A percentile compares a stretch with the other conserved stretches of the same genome.
Evolutionary conservation across 2,888 invertebrate genomes (phyloP).

Genomic region (Aporophyla nigra): DNA sequence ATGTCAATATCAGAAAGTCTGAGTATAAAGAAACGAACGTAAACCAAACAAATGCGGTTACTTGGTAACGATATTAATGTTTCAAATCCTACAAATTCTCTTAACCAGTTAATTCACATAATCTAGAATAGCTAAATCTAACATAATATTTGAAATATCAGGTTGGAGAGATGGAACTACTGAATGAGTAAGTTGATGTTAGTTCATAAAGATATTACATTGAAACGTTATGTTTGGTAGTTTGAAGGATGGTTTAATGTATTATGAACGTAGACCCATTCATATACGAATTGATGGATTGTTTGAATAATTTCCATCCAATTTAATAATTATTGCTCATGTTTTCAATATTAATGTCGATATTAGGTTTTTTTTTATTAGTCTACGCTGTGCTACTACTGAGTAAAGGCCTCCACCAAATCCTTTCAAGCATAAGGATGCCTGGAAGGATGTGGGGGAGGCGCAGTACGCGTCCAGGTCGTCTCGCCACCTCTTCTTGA

Average conservation of each 20-base stretch:
- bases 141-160: neutral
- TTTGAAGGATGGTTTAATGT: neutral
- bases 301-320: neutral
- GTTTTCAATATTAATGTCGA: neutral
- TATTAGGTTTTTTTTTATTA: neutral
- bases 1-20: neutral
- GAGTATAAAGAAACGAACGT: too few relatives aligned
- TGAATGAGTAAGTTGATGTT: neutral
- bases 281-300: neutral
- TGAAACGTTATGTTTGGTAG: neutral
- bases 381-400: too few relatives aligned
- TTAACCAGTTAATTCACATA: neutral
- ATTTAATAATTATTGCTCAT: neutral
- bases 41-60: neutral
- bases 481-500: too few relatives aligned
- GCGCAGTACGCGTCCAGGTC: too few relatives aligned
- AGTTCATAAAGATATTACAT: slow-evolving; percentile 4
- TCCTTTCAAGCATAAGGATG: too few relatives aligned
- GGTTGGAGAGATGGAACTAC: neutral
- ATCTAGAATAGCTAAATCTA: slow-evolving; percentile 6
- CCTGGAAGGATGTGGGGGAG: too few relatives aligned
- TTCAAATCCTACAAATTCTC: neutral
- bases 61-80: neutral
- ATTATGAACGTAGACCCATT: neutral
- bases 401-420: too few relatives aligned